A percentile compares a stretch with the other conserved stretches of the same genome.
Conservation (phyloP, 1,140 invertebrate genomes). For the Maniola jurtina region DNA sequence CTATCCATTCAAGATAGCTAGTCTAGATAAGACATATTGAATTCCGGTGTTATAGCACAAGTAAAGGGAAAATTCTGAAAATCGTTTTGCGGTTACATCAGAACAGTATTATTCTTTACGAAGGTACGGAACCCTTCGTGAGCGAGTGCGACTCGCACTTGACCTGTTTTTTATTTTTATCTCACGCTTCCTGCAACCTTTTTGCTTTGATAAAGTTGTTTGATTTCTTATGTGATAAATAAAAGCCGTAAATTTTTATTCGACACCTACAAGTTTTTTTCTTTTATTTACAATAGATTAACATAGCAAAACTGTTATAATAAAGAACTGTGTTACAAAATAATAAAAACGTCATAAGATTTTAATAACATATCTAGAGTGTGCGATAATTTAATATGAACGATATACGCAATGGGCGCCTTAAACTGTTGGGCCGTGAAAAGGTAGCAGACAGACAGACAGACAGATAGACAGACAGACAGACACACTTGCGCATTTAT, state of each 20-base stretch:
- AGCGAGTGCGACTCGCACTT: no score
- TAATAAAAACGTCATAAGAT: neutral
- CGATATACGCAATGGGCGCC: no score
- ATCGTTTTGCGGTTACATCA: neutral
- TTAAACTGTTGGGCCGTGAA: no score
- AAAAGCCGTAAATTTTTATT: neutral
- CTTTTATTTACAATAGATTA: conserved; percentile 4
- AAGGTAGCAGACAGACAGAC: no score
- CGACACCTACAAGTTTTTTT: neutral
- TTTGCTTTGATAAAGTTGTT: conserved; percentile 18
- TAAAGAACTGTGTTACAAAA: neutral
- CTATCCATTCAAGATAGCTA: no score
- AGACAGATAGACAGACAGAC: no score
- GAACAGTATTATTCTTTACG: no score
- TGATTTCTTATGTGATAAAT: neutral
- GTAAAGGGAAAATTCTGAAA: neutral
- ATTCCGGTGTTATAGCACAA: neutral
- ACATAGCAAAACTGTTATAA: conserved; percentile 10
- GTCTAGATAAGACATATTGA: no score
- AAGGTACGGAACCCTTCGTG: no score
- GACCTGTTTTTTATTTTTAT: neutral
- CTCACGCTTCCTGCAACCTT: conserved; percentile 14
- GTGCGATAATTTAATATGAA: no score
- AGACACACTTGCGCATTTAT: no score
- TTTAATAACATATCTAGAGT: neutral